phyloP scores from a whole-genome alignment of 2,888 invertebrate species.

The Pyralis farinalis region DNA sequence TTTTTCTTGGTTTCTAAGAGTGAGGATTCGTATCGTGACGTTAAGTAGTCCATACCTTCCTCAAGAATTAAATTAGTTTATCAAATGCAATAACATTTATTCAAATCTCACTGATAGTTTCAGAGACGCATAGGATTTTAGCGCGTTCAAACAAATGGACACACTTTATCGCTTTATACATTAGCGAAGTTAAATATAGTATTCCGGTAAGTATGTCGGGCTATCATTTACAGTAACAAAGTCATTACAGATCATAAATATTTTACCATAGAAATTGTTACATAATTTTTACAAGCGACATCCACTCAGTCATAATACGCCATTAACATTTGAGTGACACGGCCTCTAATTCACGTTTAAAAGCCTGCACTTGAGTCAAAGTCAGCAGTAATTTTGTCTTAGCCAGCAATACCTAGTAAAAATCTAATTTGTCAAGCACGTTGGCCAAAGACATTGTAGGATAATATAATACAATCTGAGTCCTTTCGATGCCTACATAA shows the following conservation, averaged over 20 bases:
- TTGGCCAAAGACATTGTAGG: conserved; percentile 43
- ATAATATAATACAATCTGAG: conserved; percentile 13
- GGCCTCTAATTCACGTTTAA: conserved; percentile 77
- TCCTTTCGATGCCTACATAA: conserved; percentile 4
- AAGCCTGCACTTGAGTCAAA: conserved; percentile 79
- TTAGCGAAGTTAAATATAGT: no score
- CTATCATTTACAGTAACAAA: no score
- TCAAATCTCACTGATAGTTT: no score
- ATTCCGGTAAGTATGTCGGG: no score
- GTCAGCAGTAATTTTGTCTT: conserved; percentile 76
- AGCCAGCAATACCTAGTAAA: conserved; percentile 71
- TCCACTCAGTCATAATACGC: conserved; percentile 73
- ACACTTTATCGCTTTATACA: no score
- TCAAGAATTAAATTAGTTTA: no score
- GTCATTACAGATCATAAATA: neutral
- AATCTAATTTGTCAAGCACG: conserved; percentile 77
- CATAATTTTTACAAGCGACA: conserved; percentile 65
- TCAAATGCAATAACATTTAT: no score
- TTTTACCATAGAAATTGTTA: conserved; percentile 45
- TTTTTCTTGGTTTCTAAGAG: no score
- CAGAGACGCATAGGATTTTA: no score
- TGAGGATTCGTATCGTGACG: no score
- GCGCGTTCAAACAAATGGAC: no score
- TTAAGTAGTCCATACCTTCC: no score
- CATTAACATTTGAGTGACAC: conserved; percentile 70